Percentiles rank a stretch among this genome's conserved stretches.
phyloP scores from a whole-genome alignment of 2,113 vertebrate genomes.

The Gnathonemus echidnorhynchus region DNA sequence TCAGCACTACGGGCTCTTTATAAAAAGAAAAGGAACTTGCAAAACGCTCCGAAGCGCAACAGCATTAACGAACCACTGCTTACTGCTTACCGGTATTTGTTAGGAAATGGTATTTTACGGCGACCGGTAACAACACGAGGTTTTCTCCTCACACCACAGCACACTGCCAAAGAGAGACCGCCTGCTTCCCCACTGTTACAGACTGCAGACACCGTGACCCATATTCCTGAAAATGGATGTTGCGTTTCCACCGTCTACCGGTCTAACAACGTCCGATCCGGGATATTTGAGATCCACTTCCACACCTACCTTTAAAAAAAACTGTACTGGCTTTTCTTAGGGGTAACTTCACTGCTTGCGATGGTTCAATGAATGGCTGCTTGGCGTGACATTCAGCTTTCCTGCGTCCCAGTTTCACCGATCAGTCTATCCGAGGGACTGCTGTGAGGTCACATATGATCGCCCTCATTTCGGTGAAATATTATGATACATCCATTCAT shows the following conservation, averaged over 20 bases:
- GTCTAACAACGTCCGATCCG: background rate
- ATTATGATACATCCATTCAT: background rate
- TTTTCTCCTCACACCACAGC: background rate
- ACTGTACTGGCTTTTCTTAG: background rate
- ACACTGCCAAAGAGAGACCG: background rate
- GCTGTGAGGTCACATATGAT: background rate
- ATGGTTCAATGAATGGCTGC: background rate
- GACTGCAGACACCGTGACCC: constrained; percentile 27
- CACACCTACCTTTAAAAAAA: constrained; percentile 8
- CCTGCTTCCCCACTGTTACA: constrained; percentile 19
- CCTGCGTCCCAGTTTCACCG: background rate
- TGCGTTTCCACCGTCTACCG: background rate
- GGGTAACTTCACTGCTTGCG: background rate
- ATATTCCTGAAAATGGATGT: constrained; percentile 4
- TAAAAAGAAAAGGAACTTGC: background rate
- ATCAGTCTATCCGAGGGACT: background rate
- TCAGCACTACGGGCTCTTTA: background rate
- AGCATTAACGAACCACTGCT: background rate
- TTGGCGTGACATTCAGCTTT: background rate
- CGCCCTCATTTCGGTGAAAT: background rate
- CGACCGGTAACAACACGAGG: background rate
- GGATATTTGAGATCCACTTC: background rate
- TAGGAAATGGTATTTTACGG: background rate
- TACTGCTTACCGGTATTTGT: background rate
- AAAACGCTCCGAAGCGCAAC: background rate